Percentiles rank a stretch among this genome's conserved stretches.
Conservation (phyloP, 1,140 invertebrate genomes). For the Cecropterus lyciades region DNA sequence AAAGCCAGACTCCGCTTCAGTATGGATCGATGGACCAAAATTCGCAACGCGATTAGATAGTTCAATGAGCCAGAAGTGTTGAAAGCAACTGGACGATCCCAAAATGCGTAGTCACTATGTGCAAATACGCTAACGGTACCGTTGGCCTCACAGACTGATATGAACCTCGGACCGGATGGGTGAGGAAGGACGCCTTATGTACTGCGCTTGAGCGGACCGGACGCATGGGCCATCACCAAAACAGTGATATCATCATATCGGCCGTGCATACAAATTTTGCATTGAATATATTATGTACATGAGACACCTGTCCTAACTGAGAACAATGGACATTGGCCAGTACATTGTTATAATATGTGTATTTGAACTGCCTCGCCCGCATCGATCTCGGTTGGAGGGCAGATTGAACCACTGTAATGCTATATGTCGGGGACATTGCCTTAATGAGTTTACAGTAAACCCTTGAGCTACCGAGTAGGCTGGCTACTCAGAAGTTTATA, state of each 20-base stretch:
- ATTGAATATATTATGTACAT: slow-evolving; percentile 39
- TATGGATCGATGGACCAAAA: slow-evolving; percentile 16
- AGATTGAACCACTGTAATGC: slow-evolving; percentile 14
- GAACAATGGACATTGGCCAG: slow-evolving; percentile 27
- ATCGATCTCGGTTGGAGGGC: slow-evolving; percentile 18
- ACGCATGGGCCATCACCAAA: slow-evolving; percentile 65
- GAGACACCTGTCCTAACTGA: slow-evolving; percentile 23
- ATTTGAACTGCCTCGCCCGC: slow-evolving; percentile 14
- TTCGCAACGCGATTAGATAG: slow-evolving; percentile 26
- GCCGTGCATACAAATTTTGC: slow-evolving; percentile 56
- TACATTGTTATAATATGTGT: slow-evolving; percentile 20
- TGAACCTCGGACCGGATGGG: slow-evolving; percentile 54
- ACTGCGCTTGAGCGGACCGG: slow-evolving; percentile 49
- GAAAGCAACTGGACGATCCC: slow-evolving; percentile 46
- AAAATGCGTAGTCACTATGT: slow-evolving; percentile 61
- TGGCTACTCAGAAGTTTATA: background rate
- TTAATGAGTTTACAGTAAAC: slow-evolving; percentile 23
- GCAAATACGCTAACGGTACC: slow-evolving; percentile 69
- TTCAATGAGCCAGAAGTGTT: slow-evolving; percentile 55
- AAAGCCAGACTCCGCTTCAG: background rate
- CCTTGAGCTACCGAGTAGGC: slow-evolving; percentile 6
- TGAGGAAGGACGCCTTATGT: slow-evolving; percentile 67
- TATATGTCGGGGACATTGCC: slow-evolving; percentile 10
- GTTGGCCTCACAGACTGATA: slow-evolving; percentile 48
- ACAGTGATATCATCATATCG: slow-evolving; percentile 64